A percentile compares a stretch with the other conserved stretches of the same genome.
Evolutionary conservation across 2,113 vertebrate genomes (phyloP).

Genomic region (Serranochromis macrocephalus): DNA sequence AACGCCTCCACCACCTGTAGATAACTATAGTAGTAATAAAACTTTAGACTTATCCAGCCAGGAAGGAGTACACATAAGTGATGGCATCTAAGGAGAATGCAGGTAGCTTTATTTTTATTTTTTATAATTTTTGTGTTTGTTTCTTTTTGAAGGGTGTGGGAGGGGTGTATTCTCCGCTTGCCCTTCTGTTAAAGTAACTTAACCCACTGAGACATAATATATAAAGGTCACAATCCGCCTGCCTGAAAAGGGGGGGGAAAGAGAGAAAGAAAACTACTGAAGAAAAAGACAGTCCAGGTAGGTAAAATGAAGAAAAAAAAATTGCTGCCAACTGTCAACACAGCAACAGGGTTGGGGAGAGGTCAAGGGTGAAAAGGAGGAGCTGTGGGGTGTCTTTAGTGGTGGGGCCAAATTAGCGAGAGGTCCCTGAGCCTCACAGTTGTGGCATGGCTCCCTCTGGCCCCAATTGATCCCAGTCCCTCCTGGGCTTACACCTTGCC

Average conservation of each 20-base stretch:
- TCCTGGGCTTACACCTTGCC: neutral
- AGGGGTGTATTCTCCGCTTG: neutral
- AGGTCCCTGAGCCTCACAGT: neutral
- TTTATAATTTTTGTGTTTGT: neutral
- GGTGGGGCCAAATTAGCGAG: slow-evolving; percentile 15
- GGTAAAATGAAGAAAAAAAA: neutral
- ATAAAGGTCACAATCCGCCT: neutral
- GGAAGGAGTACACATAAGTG: neutral
- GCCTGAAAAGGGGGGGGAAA: neutral
- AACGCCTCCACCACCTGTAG: neutral
- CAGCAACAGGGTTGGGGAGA: slow-evolving; percentile 17
- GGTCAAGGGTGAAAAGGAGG: slow-evolving; percentile 22
- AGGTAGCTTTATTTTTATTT: neutral
- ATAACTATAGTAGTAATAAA: neutral
- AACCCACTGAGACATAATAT: neutral
- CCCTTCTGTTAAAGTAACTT: neutral
- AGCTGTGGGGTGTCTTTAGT: slow-evolving; percentile 1
- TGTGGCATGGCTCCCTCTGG: neutral
- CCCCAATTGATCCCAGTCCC: slow-evolving; percentile 33
- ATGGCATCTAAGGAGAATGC: neutral
- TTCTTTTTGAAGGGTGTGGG: neutral
- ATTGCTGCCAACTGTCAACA: slow-evolving; percentile 22
- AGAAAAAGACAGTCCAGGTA: neutral
- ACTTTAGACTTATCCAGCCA: neutral
- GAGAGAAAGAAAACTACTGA: neutral